Base-by-base conservation (phyloP, 1,140 invertebrate species). In the Aphidius ervi region DNA sequence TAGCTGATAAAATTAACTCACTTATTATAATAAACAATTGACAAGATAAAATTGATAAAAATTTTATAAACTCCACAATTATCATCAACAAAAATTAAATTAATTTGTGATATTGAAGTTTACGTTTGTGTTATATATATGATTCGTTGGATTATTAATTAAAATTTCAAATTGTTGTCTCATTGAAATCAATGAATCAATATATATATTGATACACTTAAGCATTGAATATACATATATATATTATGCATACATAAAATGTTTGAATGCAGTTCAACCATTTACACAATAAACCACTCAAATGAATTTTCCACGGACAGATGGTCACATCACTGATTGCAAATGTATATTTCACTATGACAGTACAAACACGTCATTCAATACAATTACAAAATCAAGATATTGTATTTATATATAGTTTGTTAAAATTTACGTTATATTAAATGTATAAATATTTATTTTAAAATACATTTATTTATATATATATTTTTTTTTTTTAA, bases 111-210 rank as follows among this genome's bases (percentile, higher is more conserved):
- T 31, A 4, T 31, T 31, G 23, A 31, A 31, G 23, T 31, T 31
- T 31, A 31, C 23, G 23, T 31, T 31, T 31, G 23, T 31, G 23
- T 3, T 1, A 31, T 31, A 31, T 16, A 16, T 16, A 40, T 53
- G 46, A 48, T 48, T 53, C 37, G 50, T 53, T 39, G 39, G 39
- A 41, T 53, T 53, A 53, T 53, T 53, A 53, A 53, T 53, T 53
- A 53, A 31, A 37, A 53, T 53, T 40, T 31, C 50, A 53, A 53
- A 53, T 40, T 53, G 50, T 8, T 53, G 40, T 40, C 50, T 8
- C 31, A 31, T 31, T 53, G 50, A 5, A 39, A 40, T 53, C 50
- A 53, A 40, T 40, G 40, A 39, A 40, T 31, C 31, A 31, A 40
- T 39, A 53, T 40, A 6, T 53, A 31, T 53, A 37, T 6, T 39